Conservation (phyloP, 2,113 vertebrate species). For the Cisticola juncidis region DNA sequence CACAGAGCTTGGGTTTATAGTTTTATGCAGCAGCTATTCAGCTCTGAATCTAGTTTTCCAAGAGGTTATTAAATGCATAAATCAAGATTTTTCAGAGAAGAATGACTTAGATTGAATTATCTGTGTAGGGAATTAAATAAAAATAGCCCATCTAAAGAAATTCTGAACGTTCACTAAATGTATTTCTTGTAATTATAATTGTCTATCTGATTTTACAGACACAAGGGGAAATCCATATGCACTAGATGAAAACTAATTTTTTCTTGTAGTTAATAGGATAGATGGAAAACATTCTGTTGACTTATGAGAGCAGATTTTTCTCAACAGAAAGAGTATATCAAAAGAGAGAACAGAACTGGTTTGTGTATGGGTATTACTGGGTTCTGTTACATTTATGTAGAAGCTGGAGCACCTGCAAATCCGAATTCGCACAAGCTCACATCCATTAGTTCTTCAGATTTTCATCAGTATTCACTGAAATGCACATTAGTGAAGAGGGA, state of each 20-base stretch:
- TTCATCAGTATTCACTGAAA: neutral
- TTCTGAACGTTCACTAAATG: neutral
- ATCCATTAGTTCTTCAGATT: neutral
- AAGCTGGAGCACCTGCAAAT: neutral
- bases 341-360: neutral
- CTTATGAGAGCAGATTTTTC: neutral
- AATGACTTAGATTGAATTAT: neutral
- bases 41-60: neutral
- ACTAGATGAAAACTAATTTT: neutral
- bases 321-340: neutral
- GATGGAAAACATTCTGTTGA: neutral
- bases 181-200: neutral
- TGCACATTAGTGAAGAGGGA: rapidly evolving
- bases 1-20: neutral
- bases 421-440: neutral
- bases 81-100: neutral
- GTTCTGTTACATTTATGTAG: neutral
- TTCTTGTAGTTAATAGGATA: neutral
- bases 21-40: neutral
- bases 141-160: neutral
- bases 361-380: rapidly evolving
- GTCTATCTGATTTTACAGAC: neutral
- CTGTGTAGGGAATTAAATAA: neutral
- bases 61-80: slow-evolving; percentile 23
- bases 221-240: neutral